These are phyloP conservation scores for Thalpophila matura DNA, from an alignment of 2,888 invertebrate genomes.

Conservation along the genomic window DNA sequence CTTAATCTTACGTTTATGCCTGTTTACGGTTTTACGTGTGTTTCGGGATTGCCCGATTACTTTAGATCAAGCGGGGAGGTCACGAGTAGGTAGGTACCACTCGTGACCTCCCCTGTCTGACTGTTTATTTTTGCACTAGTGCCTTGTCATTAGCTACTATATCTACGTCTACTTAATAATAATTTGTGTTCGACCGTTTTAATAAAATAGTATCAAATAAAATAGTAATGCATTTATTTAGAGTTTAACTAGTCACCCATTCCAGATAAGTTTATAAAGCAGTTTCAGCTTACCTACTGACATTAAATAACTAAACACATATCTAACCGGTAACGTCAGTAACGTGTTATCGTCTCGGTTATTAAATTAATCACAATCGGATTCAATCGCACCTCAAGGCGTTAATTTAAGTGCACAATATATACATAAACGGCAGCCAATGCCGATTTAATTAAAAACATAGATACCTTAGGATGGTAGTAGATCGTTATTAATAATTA, in stretches of 20 bases:
- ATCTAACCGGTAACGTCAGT: no score
- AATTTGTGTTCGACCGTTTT: no score
- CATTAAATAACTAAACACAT: neutral
- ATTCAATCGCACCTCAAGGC: conserved; percentile 11
- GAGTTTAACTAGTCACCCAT: neutral
- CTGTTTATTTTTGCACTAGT: neutral
- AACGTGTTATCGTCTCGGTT: conserved; percentile 9
- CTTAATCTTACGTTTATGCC: neutral
- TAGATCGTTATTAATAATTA: no score
- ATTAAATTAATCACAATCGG: conserved; percentile 34
- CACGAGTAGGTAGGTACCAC: no score
- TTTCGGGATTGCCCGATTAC: neutral
- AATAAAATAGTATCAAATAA: conserved; percentile 21
- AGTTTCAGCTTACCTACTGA: neutral
- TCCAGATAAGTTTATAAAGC: neutral
- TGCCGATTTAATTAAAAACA: conserved; percentile 22
- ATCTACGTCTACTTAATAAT: no score
- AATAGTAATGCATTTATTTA: neutral
- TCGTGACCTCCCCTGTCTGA: no score
- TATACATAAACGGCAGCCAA: conserved; percentile 9
- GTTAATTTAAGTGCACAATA: conserved; percentile 21
- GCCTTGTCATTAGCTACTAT: no score
- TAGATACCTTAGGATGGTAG: no score
- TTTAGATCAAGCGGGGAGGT: neutral
- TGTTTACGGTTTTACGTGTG: neutral